A percentile compares a stretch with the other conserved stretches of the same genome.
Conservation (phyloP, 2,797 vertebrate species). For the Siniperca undulata region DNA sequence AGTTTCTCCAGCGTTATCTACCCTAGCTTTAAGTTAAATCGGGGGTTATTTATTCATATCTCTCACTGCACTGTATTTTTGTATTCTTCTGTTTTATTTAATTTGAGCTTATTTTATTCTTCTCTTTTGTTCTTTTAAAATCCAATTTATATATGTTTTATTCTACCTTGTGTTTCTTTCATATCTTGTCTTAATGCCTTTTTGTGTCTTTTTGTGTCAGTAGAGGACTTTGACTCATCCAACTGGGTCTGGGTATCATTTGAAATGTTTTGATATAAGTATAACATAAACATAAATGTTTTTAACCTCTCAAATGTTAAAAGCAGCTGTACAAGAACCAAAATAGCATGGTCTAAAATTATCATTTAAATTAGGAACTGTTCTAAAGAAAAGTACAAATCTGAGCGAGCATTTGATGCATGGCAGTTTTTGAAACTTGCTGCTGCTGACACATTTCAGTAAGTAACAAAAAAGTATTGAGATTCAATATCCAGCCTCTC, state of each 20-base stretch:
- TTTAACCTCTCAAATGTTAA: not conserved
- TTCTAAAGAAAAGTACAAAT: not conserved
- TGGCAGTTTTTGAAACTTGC: not conserved
- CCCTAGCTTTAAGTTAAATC: not conserved
- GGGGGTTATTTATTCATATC: not conserved
- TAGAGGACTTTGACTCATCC: not conserved
- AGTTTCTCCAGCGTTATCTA: no score
- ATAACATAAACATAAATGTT: not conserved
- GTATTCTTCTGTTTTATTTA: not conserved
- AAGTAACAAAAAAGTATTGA: not conserved
- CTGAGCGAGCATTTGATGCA: not conserved
- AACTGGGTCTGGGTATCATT: not conserved
- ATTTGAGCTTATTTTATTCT: not conserved
- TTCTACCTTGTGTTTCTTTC: not conserved
- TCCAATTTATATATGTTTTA: not conserved
- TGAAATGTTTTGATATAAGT: not conserved
- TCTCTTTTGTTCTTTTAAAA: not conserved
- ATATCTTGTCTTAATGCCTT: not conserved
- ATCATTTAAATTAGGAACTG: not conserved
- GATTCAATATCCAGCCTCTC: slow-evolving; percentile 5
- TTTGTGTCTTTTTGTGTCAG: not conserved
- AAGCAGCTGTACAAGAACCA: not conserved
- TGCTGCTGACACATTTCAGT: not conserved
- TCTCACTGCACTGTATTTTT: not conserved
- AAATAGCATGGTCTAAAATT: not conserved